phyloP scores from a whole-genome alignment of 2,888 invertebrate species.

The Drepanosiphum platanoidis region DNA sequence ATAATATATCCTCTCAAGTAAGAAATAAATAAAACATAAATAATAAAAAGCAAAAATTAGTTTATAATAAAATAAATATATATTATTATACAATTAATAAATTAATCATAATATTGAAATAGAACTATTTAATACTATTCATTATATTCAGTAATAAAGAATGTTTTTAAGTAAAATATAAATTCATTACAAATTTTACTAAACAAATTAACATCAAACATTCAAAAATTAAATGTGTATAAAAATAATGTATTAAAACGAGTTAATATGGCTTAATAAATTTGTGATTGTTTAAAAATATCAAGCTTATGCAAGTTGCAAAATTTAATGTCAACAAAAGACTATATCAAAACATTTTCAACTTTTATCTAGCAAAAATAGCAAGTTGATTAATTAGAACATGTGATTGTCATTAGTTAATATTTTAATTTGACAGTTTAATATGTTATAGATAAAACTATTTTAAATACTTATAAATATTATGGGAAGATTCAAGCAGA shows the following conservation, averaged over 20 bases:
- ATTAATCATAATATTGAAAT: neutral
- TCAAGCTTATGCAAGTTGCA: constrained; percentile 2
- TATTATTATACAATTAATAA: constrained; percentile 35
- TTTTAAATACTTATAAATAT: constrained; percentile 16
- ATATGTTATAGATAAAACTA: constrained; percentile 30
- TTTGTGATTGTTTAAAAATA: neutral
- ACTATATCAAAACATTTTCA: neutral
- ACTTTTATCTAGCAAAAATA: neutral
- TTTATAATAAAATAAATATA: constrained; percentile 32
- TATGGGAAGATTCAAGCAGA: constrained; percentile 36
- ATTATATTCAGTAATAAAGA: constrained; percentile 28
- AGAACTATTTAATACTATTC: constrained; percentile 7
- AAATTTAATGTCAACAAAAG: constrained; percentile 8
- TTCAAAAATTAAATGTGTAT: constrained; percentile 25
- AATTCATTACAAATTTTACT: constrained; percentile 3
- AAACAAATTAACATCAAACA: constrained; percentile 10
- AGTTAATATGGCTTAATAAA: constrained; percentile 11
- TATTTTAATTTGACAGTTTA: constrained; percentile 28
- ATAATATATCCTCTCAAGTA: too few relatives aligned
- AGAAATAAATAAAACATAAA: neutral
- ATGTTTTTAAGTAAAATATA: neutral
- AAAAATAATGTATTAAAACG: constrained; percentile 32
- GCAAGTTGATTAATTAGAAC: constrained; percentile 28
- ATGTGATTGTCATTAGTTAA: constrained; percentile 57
- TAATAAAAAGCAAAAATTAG: constrained; percentile 10